Evolutionary conservation across 2,113 vertebrate species (phyloP).

Genomic region (Alethe castanea): DNA sequence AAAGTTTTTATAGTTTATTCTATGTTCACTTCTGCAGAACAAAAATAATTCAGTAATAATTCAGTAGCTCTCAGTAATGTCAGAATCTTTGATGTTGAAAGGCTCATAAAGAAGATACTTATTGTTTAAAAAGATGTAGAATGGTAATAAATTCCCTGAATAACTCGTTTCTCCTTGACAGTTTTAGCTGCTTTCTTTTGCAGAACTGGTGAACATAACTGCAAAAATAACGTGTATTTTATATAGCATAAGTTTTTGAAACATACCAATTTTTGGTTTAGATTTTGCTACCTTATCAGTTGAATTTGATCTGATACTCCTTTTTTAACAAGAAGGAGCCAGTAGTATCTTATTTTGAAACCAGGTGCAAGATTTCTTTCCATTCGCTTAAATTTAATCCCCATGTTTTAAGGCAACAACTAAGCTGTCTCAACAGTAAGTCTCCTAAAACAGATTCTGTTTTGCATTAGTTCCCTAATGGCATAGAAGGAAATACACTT

Average conservation of each 20-base stretch:
- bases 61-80: neutral
- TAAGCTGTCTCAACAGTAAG: neutral
- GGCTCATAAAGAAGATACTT: neutral
- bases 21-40: neutral
- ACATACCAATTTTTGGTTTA: neutral
- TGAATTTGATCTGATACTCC: neutral
- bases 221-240: neutral
- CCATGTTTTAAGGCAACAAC: neutral
- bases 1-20: neutral
- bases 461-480: neutral
- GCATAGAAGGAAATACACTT: neutral
- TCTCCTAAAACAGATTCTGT: neutral
- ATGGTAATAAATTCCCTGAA: neutral
- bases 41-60: neutral
- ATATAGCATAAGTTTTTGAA: neutral
- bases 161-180: neutral
- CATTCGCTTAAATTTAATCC: neutral
- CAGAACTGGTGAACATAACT: neutral
- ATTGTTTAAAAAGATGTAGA: neutral
- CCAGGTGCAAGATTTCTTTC: neutral
- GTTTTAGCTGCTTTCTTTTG: neutral
- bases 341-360: neutral
- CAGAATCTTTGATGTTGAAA: neutral
- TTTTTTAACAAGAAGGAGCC: neutral
- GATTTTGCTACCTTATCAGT: neutral